Evolutionary conservation across 2,888 invertebrate genomes (phyloP), one percentile per base, ranked within the genome.

Genomic region (Caenorhabditis imperialis): DNA sequence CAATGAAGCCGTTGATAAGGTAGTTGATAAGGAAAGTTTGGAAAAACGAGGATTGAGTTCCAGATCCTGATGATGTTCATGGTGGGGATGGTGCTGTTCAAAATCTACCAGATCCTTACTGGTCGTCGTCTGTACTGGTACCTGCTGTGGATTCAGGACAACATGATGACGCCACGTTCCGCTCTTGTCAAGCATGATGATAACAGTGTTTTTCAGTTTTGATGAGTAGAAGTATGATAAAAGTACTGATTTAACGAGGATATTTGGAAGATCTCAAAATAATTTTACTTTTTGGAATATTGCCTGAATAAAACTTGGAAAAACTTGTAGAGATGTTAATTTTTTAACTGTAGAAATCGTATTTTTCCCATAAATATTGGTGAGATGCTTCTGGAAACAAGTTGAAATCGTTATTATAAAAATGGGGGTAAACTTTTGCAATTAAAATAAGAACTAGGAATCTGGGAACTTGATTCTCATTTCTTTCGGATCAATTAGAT

Each of bases 71-170:
- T 83, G 38, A 54, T 75, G 61, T 81, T 83, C 53, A 79, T 83
- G 53, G 53, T 73, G 27, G 67, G 62, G 4, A 77, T 83, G 69
- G 61, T 77, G 14, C n/a, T 76, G 12, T 77, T 83, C 60, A 83
- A 83, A 44, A 53, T 75, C 20, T 83, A 81, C 61, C 78, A 83
- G 40, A 72, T 83, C 33, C 33, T 79, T 8, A 75, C 76, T 67
- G 81, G 80, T 6, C 57, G 81, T 4, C 70, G 81, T n/a, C 78
- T 83, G 8, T 83, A 82, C 61, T 83, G 82, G 82, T 83, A 78
- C 51, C 71, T 79, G 16, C 75, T 81, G 16, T 81, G 79, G 71
- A 44, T 62, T n/a, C 72, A 79, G 38, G 83, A 83, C 44, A 73
- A 74, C 37, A 61, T 79, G 42, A 62, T 75, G 57, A 69, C 78